Base-by-base conservation (phyloP, 30 jellyfish, hydroid and myxozoan genomes). In the Catostylus mosaicus region DNA sequence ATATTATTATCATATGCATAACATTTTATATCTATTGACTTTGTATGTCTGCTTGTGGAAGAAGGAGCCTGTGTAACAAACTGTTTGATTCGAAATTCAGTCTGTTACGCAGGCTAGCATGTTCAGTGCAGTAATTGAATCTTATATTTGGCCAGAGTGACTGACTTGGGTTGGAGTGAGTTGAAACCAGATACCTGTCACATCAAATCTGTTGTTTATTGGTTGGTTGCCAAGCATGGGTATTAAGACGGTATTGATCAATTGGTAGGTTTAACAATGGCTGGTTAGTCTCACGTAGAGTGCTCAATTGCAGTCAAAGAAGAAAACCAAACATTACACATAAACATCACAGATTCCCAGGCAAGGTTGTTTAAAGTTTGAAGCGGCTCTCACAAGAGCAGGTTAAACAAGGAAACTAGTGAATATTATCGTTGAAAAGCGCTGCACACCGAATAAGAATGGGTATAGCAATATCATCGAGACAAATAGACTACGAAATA, bases 381-480 rank as follows among this genome's bases (percentile, higher is more conserved):
- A n/a, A n/a, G n/a, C n/a, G n/a, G n/a, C n/a, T n/a, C n/a, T n/a
- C n/a, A n/a, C n/a, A n/a, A n/a, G n/a, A n/a, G n/a, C n/a, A n/a
- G n/a, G n/a, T n/a, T n/a, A n/a, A n/a, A n/a, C n/a, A 43, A 16
- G 8, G 56, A 16, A 16, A 16, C 8, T 43, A 43, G 8, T 6
- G 8, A 43, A 6, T 43, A 43, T 6, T 43, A 6, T 6, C 56
- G 16, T 43, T 16, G 56, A 43, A 43, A 16, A 16, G 16, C 12
- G 56, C 12, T 43, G 16, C 56, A 16, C 56, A 43, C 56, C 16
- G 56, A 8, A 37, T 2, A 22, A 14, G 60, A 47, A 91, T 91
- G 98, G 98, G 98, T 0, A 67, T 46, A 27, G 70, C 96, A 40
- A 29, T 80, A 26, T 91, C 98, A 20, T 86, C 89, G 37, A 77